phyloP scores from a whole-genome alignment of 2,113 vertebrate species.

The Tragelaphus imberbis region DNA sequence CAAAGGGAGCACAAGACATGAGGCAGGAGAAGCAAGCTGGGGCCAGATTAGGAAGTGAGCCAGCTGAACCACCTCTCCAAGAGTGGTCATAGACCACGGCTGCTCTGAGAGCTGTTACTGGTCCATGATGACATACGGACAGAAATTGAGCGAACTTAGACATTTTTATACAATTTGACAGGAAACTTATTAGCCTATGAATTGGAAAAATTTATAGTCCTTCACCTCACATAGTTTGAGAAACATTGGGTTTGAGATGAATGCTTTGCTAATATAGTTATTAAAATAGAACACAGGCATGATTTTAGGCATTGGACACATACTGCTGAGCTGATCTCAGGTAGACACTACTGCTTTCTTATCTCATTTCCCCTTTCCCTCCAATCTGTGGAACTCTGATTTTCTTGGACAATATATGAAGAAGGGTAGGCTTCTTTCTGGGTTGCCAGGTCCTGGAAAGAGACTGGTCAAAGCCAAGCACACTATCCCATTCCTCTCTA shows the following conservation, averaged over 20 bases:
- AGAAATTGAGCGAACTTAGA: background rate
- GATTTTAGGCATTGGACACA: background rate
- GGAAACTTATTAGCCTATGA: background rate
- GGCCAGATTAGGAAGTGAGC: background rate
- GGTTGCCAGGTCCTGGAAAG: background rate
- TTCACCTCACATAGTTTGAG: background rate
- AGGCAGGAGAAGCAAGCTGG: background rate
- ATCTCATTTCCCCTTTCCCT: background rate
- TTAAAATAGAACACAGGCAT: background rate
- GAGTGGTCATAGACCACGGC: fast-evolving
- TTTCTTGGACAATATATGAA: background rate
- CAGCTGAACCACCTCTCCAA: background rate
- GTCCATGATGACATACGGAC: background rate
- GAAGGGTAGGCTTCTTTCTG: background rate
- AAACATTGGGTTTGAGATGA: background rate
- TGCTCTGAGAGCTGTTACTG: background rate
- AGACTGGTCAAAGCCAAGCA: background rate
- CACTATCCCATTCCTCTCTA: background rate
- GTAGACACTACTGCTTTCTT: background rate
- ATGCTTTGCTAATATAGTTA: background rate
- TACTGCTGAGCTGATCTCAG: background rate
- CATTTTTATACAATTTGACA: background rate
- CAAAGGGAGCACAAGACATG: background rate
- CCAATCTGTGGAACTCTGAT: background rate
- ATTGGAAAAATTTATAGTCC: background rate